Base-by-base conservation (phyloP, 2,888 invertebrate species). In the Cantharis rustica region DNA sequence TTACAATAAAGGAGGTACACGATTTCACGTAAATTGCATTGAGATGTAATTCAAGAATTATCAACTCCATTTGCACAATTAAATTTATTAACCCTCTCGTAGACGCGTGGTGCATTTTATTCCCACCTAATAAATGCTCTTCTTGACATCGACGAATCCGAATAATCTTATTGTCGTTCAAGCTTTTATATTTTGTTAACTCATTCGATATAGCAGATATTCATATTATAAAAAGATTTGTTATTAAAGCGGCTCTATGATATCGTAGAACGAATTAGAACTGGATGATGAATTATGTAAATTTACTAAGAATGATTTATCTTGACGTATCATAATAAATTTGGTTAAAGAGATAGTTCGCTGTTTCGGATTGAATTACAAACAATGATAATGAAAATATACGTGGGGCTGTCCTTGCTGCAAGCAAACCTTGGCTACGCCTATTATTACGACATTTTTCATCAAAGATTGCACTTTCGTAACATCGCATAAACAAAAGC, bases 281-380 rank as follows among this genome's bases (percentile, higher is more conserved):
- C 61, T 26, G 26, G 61, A 69, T 47, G 26, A 23, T 69, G 73
- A 73, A 73, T 73, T 73, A 69, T 73, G 73, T 61, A 73, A 73
- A 69, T 69, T 27, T 62, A 16, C 26, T 64, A 69, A 70, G 74
- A 64, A 70, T 74, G 74, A 74, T 74, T 74, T 74, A 74, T 70
- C 16, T 31, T 31, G 63, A 23, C 47, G 63, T 61, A 70, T 73
- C 68, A 68, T 68, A 62, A 74, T 74, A 74, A 74, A 74, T 74
- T 74, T 68, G 61, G 31, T 31, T 69, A 26, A 74, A 74, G 74
- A 66, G 64, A 74, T 74, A 74, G 69, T 74, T 74, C 20, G 68
- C 61, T 64, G 31, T 31, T 63, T 74, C 64, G 64, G 47, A 74
- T 74, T 74, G 74, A 69, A 74, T 74, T 74, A 62, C 73, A 73